phyloP scores from a whole-genome alignment of 2,113 vertebrate genomes.

The Meriones unguiculatus region DNA sequence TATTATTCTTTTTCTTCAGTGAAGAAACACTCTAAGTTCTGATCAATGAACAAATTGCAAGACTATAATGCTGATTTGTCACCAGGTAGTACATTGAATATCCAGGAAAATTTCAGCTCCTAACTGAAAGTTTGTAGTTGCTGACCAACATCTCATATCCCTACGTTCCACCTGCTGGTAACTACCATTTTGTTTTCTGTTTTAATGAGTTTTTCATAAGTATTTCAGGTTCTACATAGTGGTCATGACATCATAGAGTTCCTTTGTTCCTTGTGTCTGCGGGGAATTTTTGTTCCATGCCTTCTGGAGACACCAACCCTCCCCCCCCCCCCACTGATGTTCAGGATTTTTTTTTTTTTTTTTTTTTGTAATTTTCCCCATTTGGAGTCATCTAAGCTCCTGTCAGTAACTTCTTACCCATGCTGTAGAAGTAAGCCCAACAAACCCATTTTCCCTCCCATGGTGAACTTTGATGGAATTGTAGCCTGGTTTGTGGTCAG shows the following conservation, averaged over 20 bases:
- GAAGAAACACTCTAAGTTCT: neutral
- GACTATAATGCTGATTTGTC: too few species aligned
- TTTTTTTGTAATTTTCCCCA: neutral
- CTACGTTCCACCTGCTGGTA: neutral
- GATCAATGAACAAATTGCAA: neutral
- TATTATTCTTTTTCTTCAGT: neutral
- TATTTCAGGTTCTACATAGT: neutral
- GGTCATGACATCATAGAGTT: neutral
- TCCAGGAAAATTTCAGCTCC: neutral
- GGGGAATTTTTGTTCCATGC: neutral
- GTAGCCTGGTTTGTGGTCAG: neutral
- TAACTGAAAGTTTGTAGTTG: neutral
- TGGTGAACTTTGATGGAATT: neutral
- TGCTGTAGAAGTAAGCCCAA: neutral
- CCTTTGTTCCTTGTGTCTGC: neutral
- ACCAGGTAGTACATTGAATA: neutral
- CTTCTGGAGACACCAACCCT: neutral
- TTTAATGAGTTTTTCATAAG: neutral
- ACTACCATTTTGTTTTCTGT: neutral
- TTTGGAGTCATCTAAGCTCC: neutral
- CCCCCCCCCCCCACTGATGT: neutral
- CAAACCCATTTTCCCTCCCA: neutral
- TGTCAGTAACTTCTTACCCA: neutral
- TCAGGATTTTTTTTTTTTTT: neutral
- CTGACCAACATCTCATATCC: neutral